These are phyloP conservation scores for Erythrolamprus reginae DNA, from an alignment of 2,113 vertebrate species.

Conservation along the genomic window DNA sequence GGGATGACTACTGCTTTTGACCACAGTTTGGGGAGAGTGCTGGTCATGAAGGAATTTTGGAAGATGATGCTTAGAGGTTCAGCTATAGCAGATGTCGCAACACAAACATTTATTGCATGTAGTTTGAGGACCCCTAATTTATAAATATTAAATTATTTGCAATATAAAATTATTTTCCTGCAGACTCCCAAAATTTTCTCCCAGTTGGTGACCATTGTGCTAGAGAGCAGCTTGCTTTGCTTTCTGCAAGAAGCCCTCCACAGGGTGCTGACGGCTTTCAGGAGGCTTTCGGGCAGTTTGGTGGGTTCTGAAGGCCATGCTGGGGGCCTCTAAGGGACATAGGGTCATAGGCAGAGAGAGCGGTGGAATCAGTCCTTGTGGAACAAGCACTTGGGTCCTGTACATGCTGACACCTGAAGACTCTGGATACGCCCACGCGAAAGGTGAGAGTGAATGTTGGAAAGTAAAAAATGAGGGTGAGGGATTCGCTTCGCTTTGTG, in stretches of 20 bases:
- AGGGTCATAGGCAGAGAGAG: not conserved
- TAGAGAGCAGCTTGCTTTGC: not conserved
- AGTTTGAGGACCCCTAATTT: no score
- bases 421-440: not conserved
- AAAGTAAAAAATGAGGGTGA: not conserved
- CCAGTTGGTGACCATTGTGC: no score
- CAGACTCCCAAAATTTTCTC: no score
- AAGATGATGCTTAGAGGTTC: no score
- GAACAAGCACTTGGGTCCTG: not conserved
- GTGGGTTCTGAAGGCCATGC: not conserved
- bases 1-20: no score
- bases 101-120: no score
- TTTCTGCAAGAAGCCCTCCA: not conserved
- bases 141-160: no score
- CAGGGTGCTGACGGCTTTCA: accelerated
- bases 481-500: not conserved
- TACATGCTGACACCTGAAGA: not conserved
- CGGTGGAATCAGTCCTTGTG: not conserved
- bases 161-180: no score
- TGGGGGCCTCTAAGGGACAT: not conserved
- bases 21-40: no score
- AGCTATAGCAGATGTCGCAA: no score
- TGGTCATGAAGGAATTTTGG: no score
- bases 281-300: not conserved
- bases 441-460: not conserved